Conservation (phyloP, 2,113 vertebrate genomes). For the Acanthisitta chloris region DNA sequence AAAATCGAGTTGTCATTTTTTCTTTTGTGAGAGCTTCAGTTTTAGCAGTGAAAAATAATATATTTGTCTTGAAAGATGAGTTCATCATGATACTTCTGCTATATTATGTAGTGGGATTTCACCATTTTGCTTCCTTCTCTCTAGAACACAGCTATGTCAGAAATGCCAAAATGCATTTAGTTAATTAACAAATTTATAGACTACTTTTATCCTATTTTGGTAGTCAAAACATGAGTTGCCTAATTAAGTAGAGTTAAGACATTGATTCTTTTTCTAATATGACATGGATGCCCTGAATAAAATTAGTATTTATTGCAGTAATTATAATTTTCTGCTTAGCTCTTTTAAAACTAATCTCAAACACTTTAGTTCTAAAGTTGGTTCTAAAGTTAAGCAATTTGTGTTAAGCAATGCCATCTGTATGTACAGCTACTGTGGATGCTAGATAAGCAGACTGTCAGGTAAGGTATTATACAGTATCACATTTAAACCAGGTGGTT, state of each 20-base stretch:
- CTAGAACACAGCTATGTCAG: not conserved
- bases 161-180: not conserved
- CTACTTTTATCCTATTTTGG: not conserved
- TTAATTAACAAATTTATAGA: conserved; percentile 23
- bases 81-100: not conserved
- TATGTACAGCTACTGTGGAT: not conserved
- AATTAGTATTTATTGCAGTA: conserved; percentile 35
- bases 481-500: conserved; percentile 45
- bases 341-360: conserved; percentile 28
- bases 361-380: not conserved
- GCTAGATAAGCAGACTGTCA: conserved; percentile 47
- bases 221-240: not conserved
- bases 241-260: conserved; percentile 18
- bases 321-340: conserved; percentile 24
- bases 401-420: not conserved
- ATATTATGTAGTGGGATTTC: not conserved
- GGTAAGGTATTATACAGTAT: not conserved
- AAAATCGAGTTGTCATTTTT: not conserved
- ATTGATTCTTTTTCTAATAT: not conserved
- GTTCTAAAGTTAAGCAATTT: conserved; percentile 32
- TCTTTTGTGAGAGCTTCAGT: not conserved
- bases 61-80: not conserved
- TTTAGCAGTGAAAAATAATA: not conserved
- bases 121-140: not conserved
- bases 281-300: not conserved